Percentiles rank a stretch among this genome's conserved stretches.
These are phyloP conservation scores for Aptenodytes forsteri DNA, from an alignment of 2,113 vertebrate species.

Conservation along the genomic window DNA sequence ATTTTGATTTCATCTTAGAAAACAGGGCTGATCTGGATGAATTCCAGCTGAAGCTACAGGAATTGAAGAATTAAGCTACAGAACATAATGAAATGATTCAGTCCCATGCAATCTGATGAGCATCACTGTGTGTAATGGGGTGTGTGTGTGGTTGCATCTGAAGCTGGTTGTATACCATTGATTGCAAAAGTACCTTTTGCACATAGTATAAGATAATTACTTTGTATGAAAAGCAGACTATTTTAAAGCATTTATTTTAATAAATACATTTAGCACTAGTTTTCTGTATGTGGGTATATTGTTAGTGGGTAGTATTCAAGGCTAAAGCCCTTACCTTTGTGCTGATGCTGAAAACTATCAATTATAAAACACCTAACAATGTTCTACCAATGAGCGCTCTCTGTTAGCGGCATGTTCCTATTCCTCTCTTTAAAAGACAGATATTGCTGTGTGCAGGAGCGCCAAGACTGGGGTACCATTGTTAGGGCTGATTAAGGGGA, in stretches of 20 bases:
- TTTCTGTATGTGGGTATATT: constrained; percentile 63
- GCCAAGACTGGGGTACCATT: constrained; percentile 52
- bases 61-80: constrained; percentile 53
- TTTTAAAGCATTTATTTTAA: constrained; percentile 63
- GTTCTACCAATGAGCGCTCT: constrained; percentile 50
- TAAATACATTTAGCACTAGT: constrained; percentile 60
- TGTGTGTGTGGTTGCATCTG: not conserved
- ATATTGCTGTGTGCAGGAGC: constrained; percentile 29
- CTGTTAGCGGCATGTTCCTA: constrained; percentile 48
- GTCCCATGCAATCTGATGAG: constrained; percentile 40
- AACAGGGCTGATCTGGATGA: constrained; percentile 54
- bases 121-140: constrained; percentile 45
- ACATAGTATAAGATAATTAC: constrained; percentile 66
- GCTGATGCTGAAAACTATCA: constrained; percentile 66
- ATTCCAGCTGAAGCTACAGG: constrained; percentile 64
- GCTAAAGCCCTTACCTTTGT: constrained; percentile 66
- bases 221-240: constrained; percentile 69
- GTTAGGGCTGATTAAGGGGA: constrained; percentile 60
- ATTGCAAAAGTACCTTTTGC: constrained; percentile 69
- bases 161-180: constrained; percentile 64
- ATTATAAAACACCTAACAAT: constrained; percentile 65
- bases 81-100: constrained; percentile 52
- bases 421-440: constrained; percentile 50
- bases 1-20: constrained; percentile 60
- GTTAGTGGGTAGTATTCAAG: constrained; percentile 69